These are phyloP conservation scores for Thamnophis elegans DNA, from an alignment of 2,797 vertebrate species.

Conservation along the genomic window DNA sequence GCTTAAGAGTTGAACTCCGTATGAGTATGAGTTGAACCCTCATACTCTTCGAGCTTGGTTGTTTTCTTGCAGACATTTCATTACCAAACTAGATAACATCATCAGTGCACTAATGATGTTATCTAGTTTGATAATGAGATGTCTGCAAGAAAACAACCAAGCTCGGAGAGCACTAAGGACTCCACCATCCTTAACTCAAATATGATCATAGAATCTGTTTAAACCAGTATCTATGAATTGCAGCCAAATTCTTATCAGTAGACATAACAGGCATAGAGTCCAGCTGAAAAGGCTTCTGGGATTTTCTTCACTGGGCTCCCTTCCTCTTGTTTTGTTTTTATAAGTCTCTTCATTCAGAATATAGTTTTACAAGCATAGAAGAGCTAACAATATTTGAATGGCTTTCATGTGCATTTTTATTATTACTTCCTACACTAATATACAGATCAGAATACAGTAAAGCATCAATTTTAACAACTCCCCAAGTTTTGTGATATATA, in stretches of 20 bases:
- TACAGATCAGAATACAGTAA: background rate
- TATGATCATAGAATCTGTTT: background rate
- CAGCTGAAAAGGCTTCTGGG: background rate
- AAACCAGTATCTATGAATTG: background rate
- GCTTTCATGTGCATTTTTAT: background rate
- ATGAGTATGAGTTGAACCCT: no score
- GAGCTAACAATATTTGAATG: background rate
- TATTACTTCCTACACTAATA: background rate
- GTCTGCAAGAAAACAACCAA: background rate
- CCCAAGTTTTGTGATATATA: background rate
- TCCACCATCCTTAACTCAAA: background rate
- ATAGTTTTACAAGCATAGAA: background rate
- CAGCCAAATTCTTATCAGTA: background rate
- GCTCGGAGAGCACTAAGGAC: background rate
- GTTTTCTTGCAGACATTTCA: background rate
- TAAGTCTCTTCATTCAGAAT: background rate
- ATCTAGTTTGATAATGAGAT: background rate
- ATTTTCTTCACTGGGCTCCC: background rate
- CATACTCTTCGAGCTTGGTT: background rate
- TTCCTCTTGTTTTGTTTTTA: background rate
- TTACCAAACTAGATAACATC: no score
- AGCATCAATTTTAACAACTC: background rate
- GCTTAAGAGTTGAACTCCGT: background rate
- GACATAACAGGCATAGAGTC: background rate
- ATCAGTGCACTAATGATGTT: no score